Evolutionary conservation across 2,113 vertebrate species (phyloP), one percentile per base, ranked within the genome.

Genomic region (Irena cyanogastra): DNA sequence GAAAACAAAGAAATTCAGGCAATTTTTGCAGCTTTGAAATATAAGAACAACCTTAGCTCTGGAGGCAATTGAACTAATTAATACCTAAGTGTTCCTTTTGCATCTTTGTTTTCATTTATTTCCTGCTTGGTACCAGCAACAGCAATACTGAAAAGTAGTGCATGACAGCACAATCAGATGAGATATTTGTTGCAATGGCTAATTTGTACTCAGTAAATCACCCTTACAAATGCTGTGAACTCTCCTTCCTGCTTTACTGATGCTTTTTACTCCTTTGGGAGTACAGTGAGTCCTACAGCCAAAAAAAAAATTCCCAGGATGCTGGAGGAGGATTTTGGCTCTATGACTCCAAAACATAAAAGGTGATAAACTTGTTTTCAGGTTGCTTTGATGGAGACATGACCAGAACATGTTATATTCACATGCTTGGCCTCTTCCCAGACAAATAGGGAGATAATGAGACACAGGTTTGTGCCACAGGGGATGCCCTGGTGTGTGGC

Each of bases 121-220:
- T 94, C 65, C 70, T 80, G 53, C 54, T 77, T 45, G 39, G 28
- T 75, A 16, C 22, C 41, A 81, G 61, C 57, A 27, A 27, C 4
- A 79, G 44, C 49, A 79, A 50, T 19, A 33, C 49, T 56, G 56
- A 53, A 94, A 89, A 69, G 26, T 2, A 42, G 89, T 31, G 61
- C 91, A 76, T 95, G 96, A 94, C 78, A 53, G 33, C 68, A 90
- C 84, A 95, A 89, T 9, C 69, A 65, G 68, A 95, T 85, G 61
- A 89, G 81, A 39, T 61, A 91, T 95, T 93, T 89, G 84, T n/a
- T 13, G 8, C 75, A 64, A 57, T 28, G 44, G 39, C 19, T 92
- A 53, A 89, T 96, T 91, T 77, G 50, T 72, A 33, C 66, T 84
- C 87, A 28, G n/a, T 42, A 68, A 84, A 71, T 56, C 87, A 80